Evolutionary conservation across 2,888 invertebrate genomes (phyloP).

Genomic region (Saturnia japonica): DNA sequence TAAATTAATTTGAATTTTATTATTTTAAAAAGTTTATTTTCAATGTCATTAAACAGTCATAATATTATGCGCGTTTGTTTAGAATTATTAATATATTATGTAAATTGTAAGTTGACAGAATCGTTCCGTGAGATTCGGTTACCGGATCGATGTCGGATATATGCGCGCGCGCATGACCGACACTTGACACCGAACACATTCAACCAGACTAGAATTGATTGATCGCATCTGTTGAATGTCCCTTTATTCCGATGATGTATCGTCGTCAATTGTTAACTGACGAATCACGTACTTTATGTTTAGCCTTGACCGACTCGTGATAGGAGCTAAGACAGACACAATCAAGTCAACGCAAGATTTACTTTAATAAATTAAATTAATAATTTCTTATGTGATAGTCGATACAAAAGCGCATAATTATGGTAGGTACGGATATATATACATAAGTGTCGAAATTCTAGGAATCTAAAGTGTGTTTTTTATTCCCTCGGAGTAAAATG

Average conservation of each 20-base stretch:
- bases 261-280: background rate
- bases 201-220: constrained; percentile 18
- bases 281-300: background rate
- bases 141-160: constrained; percentile 63
- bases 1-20: too few species aligned
- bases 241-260: constrained; percentile 22
- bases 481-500: too few species aligned
- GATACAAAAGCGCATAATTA: background rate
- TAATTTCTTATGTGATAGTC: background rate
- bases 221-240: constrained; percentile 29
- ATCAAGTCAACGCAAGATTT: background rate
- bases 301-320: background rate
- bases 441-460: too few species aligned
- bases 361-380: background rate
- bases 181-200: constrained; percentile 44
- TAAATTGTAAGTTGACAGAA: background rate
- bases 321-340: background rate
- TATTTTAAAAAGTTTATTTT: too few species aligned
- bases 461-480: too few species aligned
- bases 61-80: background rate
- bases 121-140: constrained; percentile 49
- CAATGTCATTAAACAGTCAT: background rate
- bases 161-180: constrained; percentile 55
- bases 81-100: background rate
- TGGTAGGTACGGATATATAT: background rate